A percentile compares a stretch with the other conserved stretches of the same genome.
These are phyloP conservation scores for Solen grandis DNA, from an alignment of 1,140 invertebrate species.

Conservation along the genomic window DNA sequence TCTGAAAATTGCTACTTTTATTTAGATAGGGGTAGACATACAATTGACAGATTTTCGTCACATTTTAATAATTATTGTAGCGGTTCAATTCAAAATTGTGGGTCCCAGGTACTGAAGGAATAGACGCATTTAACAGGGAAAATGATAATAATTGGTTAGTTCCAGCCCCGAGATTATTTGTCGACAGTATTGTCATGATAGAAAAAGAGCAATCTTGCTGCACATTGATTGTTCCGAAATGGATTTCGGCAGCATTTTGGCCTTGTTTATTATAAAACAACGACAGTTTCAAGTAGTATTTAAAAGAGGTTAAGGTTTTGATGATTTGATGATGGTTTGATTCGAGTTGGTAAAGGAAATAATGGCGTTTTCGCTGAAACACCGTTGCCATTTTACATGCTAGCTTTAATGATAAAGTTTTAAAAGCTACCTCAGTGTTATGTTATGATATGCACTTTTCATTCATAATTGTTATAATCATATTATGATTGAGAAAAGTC, in stretches of 20 bases:
- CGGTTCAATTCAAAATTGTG: constrained; percentile 38
- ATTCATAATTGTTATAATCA: too few relatives aligned
- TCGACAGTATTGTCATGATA: constrained; percentile 20
- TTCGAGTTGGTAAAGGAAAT: too few relatives aligned
- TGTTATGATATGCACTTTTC: too few relatives aligned
- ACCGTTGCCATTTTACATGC: too few relatives aligned
- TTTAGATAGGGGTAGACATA: constrained; percentile 32
- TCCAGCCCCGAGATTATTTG: constrained; percentile 21
- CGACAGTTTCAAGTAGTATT: not conserved
- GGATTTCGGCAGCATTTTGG: constrained; percentile 37
- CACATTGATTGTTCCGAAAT: not conserved
- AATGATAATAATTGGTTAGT: constrained; percentile 37
- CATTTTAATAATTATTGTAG: constrained; percentile 37
- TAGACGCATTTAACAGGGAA: constrained; percentile 32
- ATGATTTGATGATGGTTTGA: too few relatives aligned
- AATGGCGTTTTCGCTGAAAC: too few relatives aligned
- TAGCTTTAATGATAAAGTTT: too few relatives aligned
- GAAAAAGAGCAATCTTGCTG: constrained; percentile 3
- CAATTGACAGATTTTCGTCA: constrained; percentile 45
- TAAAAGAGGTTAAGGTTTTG: too few relatives aligned
- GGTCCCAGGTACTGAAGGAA: constrained; percentile 37
- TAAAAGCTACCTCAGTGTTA: too few relatives aligned
- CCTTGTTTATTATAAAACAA: not conserved
- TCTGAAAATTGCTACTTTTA: not conserved
- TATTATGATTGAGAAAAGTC: too few relatives aligned